Percentiles rank a stretch among this genome's conserved stretches.
phyloP scores from a whole-genome alignment of 2,888 invertebrate genomes.

The Metopia argyrocephala region DNA sequence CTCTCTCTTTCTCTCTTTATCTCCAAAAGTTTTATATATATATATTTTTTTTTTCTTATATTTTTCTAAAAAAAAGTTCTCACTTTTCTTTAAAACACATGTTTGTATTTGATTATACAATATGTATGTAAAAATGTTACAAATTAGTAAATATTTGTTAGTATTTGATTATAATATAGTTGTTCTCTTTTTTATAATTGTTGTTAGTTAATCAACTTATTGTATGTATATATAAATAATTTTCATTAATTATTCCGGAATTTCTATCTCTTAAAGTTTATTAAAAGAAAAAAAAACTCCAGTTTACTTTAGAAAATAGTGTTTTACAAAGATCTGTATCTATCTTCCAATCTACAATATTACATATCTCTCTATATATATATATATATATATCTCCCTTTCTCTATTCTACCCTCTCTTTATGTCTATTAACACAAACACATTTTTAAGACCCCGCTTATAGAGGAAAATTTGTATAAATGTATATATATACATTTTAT shows the following conservation, averaged over 20 bases:
- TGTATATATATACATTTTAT: constrained; percentile 62
- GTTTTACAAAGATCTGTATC: constrained; percentile 7
- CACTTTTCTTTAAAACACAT: constrained; percentile 33
- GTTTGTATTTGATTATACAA: constrained; percentile 49
- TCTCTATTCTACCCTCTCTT: constrained; percentile 51
- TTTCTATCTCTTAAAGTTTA: constrained; percentile 70
- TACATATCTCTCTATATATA: constrained; percentile 36
- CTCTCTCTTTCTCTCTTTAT: constrained; percentile 50
- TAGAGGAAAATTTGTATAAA: constrained; percentile 52
- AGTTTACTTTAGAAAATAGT: constrained; percentile 6
- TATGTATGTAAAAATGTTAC: constrained; percentile 50
- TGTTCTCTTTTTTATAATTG: not conserved
- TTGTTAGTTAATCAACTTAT: constrained; percentile 21
- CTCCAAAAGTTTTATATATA: constrained; percentile 17
- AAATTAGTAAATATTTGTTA: constrained; percentile 63
- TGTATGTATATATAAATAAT: constrained; percentile 75
- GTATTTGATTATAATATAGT: constrained; percentile 36
- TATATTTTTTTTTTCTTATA: constrained; percentile 22
- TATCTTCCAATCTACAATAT: not conserved
- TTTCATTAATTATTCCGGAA: constrained; percentile 78
- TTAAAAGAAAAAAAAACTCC: not conserved
- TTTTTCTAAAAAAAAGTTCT: constrained; percentile 49
- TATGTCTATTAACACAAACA: not conserved
- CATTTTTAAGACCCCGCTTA: constrained; percentile 17
- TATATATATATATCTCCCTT: constrained; percentile 14